Evolutionary conservation across 1,140 invertebrate genomes (phyloP), one percentile per base, ranked within the genome.

Genomic region (Drosophila cardini): DNA sequence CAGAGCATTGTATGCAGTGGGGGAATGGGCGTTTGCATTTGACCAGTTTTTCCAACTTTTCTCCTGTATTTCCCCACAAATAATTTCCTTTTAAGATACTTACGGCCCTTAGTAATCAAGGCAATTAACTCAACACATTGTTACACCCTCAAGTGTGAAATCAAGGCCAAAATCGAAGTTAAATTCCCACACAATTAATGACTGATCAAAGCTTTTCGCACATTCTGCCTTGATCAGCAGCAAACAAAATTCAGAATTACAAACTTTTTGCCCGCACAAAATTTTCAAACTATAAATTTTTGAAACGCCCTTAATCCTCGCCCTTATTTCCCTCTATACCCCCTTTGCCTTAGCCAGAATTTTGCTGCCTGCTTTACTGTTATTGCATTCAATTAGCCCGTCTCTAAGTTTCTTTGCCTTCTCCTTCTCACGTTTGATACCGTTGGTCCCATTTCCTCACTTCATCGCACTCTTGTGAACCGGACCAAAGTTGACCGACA

Each of bases 401-500:
- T 55, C 50, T 55, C 26, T 9, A 53, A 53, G 38, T 55, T 62
- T 26, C 21, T 50, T 21, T 32, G 48, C 61, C 40, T 53, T 53
- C 36, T 42, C 48, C 42, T 46, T 64, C 32, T 18, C 5, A 26
- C 21, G 21, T 3, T 26, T 26, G 21, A 26, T 26, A 26, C 45
- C 11, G 16, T 43, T 60, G 50, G 46, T 56, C 65, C 43, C 15
- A 69, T 52, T 69, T 58, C 7, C 48, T 50, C 38, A 7, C 7
- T 18, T 21, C 30, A 21, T 43, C 26, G 21, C n/a, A 52, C 36
- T 52, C n/a, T 62, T 63, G 61, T 52, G 61, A 2, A 36, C 13
- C 30, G 57, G 21, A 60, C 58, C 52, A 72, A 83, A 84, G 76
- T 79, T 83, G 80, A 83, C 80, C 80, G 80, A 83, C 76, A 83